These are phyloP conservation scores for Herminia tarsipennalis DNA, from an alignment of 2,888 invertebrate genomes.

Conservation along the genomic window DNA sequence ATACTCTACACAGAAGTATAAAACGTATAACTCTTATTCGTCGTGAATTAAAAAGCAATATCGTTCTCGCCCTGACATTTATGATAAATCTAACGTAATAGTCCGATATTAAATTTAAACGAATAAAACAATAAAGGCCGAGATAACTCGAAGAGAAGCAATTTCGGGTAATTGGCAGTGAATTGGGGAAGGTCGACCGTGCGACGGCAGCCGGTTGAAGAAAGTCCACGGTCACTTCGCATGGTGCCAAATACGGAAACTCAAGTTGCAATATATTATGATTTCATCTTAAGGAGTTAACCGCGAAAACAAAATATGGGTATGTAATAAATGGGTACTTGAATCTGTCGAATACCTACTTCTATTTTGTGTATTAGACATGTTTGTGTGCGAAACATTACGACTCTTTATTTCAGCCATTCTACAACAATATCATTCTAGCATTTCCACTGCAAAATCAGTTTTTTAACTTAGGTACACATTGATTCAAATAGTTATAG, in stretches of 20 bases:
- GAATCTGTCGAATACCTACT: no score
- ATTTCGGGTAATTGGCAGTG: slow-evolving; percentile 45
- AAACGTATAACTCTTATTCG: no score
- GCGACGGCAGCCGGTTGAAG: slow-evolving; percentile 28
- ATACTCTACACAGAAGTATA: not conserved
- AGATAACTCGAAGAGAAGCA: slow-evolving; percentile 24
- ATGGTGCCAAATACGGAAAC: slow-evolving; percentile 42
- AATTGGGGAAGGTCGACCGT: slow-evolving; percentile 51
- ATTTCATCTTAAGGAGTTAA: not conserved
- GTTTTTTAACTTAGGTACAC: no score
- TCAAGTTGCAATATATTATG: slow-evolving; percentile 11
- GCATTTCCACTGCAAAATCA: no score
- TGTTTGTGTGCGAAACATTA: no score
- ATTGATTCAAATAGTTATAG: no score
- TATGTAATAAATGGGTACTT: no score
- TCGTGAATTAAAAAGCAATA: not conserved
- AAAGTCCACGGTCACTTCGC: slow-evolving; percentile 54
- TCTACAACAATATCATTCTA: no score
- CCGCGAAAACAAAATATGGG: no score
- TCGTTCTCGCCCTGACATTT: not conserved
- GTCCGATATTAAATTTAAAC: slow-evolving; percentile 14
- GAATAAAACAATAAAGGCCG: slow-evolving; percentile 19
- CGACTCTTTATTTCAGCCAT: no score
- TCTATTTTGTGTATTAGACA: no score
- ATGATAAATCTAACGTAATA: slow-evolving; percentile 4